phyloP scores from a whole-genome alignment of 2,113 vertebrate genomes.

The Pongo pygmaeus region DNA sequence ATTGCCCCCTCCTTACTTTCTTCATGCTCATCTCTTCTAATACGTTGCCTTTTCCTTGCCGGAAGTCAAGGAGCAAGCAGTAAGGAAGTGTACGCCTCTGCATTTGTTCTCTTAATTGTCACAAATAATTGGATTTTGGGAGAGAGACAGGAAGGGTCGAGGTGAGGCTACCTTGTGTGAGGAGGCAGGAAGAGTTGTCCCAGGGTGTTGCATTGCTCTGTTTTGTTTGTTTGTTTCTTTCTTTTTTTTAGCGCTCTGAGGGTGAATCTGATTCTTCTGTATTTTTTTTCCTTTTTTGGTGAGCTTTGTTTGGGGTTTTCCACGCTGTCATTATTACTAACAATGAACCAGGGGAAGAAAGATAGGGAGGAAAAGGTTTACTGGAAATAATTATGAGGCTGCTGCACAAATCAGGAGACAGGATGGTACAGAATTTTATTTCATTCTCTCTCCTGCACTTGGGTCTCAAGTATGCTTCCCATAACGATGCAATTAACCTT shows the following conservation, averaged over 20 bases:
- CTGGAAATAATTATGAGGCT: background rate
- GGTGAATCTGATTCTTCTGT: background rate
- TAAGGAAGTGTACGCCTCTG: fast-evolving
- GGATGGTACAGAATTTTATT: background rate
- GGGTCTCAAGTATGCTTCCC: background rate
- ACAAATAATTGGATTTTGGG: background rate
- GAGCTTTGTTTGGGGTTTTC: background rate
- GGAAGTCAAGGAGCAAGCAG: background rate
- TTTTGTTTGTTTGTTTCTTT: too few relatives aligned
- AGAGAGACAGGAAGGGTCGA: background rate
- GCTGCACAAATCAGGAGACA: background rate
- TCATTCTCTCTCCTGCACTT: background rate
- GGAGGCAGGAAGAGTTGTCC: fast-evolving
- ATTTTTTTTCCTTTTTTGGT: background rate
- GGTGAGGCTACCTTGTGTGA: fast-evolving
- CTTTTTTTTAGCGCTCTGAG: background rate
- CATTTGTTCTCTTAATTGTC: background rate
- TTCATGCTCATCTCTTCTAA: fast-evolving
- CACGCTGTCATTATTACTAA: background rate
- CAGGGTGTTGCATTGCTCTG: background rate
- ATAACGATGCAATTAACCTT: constrained; percentile 2
- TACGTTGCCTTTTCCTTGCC: fast-evolving
- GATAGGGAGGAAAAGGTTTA: background rate
- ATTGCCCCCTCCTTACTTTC: fast-evolving
- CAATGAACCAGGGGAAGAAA: background rate